Percentiles rank a stretch among this genome's conserved stretches.
phyloP scores from a whole-genome alignment of 1,140 invertebrate genomes.

The Lordiphosa clarofinis region DNA sequence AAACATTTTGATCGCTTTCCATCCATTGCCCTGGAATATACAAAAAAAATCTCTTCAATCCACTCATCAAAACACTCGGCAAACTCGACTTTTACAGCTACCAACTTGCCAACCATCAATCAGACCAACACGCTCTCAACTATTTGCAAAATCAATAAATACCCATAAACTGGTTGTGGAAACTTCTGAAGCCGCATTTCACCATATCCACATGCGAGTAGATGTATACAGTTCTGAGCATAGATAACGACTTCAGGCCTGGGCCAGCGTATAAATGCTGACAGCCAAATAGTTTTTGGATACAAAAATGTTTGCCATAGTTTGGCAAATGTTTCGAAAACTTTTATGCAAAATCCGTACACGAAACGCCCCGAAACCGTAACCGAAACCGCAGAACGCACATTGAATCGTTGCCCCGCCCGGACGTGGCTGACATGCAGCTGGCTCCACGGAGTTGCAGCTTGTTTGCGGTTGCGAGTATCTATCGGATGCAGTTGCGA shows the following conservation, averaged over 20 bases:
- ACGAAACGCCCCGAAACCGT: constrained; percentile 21
- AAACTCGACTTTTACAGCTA: not conserved
- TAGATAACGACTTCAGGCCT: constrained; percentile 4
- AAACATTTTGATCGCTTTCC: constrained; percentile 15
- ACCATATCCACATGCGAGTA: constrained; percentile 11
- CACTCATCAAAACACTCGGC: constrained; percentile 23
- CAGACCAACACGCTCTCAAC: constrained; percentile 51
- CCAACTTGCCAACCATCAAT: constrained; percentile 52
- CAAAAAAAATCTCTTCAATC: constrained; percentile 14
- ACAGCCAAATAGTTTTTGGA: constrained; percentile 68
- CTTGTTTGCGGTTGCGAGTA: constrained; percentile 67
- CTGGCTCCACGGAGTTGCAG: constrained; percentile 49
- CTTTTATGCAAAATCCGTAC: constrained; percentile 61
- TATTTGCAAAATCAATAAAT: constrained; percentile 74
- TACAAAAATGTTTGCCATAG: constrained; percentile 72
- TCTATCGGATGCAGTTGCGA: constrained; percentile 55
- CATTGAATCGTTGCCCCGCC: constrained; percentile 35
- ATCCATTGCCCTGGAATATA: not conserved
- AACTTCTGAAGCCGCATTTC: constrained; percentile 42
- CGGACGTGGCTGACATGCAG: constrained; percentile 35
- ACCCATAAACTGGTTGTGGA: constrained; percentile 59
- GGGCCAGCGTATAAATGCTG: constrained; percentile 47
- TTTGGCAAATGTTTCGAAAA: constrained; percentile 65
- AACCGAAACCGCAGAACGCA: constrained; percentile 58
- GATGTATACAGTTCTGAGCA: not conserved